Evolutionary conservation across 1,140 invertebrate genomes (phyloP).

Genomic region (Hypsibius dujardini): DNA sequence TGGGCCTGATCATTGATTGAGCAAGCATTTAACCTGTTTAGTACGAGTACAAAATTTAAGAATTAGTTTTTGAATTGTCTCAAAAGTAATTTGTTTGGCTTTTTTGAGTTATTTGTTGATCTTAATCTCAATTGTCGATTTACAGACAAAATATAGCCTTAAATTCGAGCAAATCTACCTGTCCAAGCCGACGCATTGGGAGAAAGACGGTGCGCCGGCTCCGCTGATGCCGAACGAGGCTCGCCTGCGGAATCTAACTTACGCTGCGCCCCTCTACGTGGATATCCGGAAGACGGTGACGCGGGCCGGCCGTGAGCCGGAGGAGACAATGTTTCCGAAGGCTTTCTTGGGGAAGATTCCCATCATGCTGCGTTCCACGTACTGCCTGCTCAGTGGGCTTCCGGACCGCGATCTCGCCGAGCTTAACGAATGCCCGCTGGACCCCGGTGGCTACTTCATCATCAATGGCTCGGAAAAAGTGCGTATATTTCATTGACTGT

Average conservation of each 20-base stretch:
- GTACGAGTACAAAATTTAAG: too few relatives aligned
- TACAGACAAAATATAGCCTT: slow-evolving; percentile 60
- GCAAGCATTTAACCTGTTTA: too few relatives aligned
- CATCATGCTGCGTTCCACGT: slow-evolving; percentile 92
- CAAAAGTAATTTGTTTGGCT: too few relatives aligned
- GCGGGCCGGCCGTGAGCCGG: slow-evolving; percentile 62
- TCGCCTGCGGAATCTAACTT: slow-evolving; percentile 43
- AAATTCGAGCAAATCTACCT: slow-evolving; percentile 99
- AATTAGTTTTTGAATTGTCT: too few relatives aligned
- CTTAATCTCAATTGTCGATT: slow-evolving; percentile 21
- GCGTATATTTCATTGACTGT: not conserved
- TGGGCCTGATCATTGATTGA: too few relatives aligned
- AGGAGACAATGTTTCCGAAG: slow-evolving; percentile 85
- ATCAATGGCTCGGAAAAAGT: slow-evolving; percentile 92
- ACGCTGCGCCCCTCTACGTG: slow-evolving; percentile 92
- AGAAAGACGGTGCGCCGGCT: slow-evolving; percentile 92
- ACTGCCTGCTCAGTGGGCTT: slow-evolving; percentile 76
- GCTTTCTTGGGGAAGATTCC: slow-evolving; percentile 98
- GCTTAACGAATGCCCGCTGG: slow-evolving; percentile 92
- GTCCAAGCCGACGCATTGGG: slow-evolving; percentile 97
- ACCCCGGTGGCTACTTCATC: slow-evolving; percentile 91
- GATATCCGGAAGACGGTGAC: slow-evolving; percentile 91
- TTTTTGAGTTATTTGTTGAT: too few relatives aligned
- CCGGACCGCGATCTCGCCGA: slow-evolving; percentile 95
- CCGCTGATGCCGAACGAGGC: slow-evolving; percentile 99